These are phyloP conservation scores for Diplogasteroides magnus DNA, from an alignment of 1,140 invertebrate genomes.

Conservation along the genomic window DNA sequence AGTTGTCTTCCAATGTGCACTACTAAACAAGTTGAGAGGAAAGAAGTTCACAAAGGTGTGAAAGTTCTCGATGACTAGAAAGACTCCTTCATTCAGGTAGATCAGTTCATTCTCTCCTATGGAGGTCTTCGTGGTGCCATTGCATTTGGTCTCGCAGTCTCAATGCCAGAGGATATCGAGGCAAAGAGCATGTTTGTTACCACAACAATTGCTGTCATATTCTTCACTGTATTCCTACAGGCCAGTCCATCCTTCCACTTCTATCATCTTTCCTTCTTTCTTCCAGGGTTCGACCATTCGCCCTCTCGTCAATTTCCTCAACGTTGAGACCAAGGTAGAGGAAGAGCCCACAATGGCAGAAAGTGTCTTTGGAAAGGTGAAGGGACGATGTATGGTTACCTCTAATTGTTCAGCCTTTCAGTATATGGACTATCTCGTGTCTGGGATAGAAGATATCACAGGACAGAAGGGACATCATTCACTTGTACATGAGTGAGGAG, in stretches of 20 bases:
- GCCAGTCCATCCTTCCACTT: conserved; percentile 10
- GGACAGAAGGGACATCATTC: conserved; percentile 31
- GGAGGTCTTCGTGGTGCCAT: conserved; percentile 40
- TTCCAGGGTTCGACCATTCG: conserved; percentile 29
- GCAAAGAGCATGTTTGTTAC: conserved; percentile 40
- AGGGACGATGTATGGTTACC: neutral
- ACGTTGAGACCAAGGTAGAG: conserved; percentile 27
- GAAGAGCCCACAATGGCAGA: conserved; percentile 22
- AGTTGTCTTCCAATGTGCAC: conserved; percentile 30
- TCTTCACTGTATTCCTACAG: conserved; percentile 39
- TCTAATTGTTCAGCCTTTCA: conserved; percentile 9
- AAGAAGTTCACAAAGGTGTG: conserved; percentile 29
- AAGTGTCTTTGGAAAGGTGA: conserved; percentile 29
- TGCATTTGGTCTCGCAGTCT: conserved; percentile 36
- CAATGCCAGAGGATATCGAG: conserved; percentile 26
- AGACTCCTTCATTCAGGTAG: conserved; percentile 10
- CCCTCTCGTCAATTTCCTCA: conserved; percentile 26
- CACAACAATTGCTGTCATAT: conserved; percentile 37
- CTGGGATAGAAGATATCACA: conserved; percentile 33
- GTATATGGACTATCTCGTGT: conserved; percentile 35
- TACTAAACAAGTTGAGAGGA: conserved; percentile 31
- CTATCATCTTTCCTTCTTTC: neutral
- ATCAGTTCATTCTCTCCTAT: conserved; percentile 40
- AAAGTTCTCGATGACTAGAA: neutral
- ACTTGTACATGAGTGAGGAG: conserved; percentile 22